Conservation (phyloP, 2,113 vertebrate species). For the Isurus oxyrinchus region DNA sequence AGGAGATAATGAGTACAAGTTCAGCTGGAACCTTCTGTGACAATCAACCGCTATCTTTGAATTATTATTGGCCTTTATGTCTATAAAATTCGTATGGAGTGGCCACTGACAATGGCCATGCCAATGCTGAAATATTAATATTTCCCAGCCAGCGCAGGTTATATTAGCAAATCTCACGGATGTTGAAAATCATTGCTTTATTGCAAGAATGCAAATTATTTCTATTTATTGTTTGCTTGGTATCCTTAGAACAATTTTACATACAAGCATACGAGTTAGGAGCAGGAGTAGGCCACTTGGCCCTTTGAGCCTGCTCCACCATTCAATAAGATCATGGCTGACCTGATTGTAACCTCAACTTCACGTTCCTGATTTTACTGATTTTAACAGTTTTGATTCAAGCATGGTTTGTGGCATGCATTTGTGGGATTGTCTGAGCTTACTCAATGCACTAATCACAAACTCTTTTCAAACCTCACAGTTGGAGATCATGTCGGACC, state of each 20-base stretch:
- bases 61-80: not conserved
- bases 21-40: not conserved
- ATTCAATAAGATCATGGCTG: too few species aligned
- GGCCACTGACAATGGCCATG: not conserved
- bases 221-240: not conserved
- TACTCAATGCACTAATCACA: not conserved
- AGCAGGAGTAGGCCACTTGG: too few species aligned
- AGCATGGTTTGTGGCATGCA: not conserved
- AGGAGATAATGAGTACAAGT: not conserved
- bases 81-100: not conserved
- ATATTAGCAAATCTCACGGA: not conserved
- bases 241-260: not conserved
- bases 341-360: too few species aligned
- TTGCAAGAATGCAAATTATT: not conserved
- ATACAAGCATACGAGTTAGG: too few species aligned
- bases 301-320: too few species aligned
- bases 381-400: not conserved
- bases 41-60: not conserved
- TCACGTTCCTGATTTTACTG: too few species aligned
- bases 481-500: conserved; percentile 94
- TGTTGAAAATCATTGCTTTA: not conserved
- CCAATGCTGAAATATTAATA: not conserved
- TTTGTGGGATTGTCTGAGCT: not conserved
- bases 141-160: not conserved
- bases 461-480: conserved; percentile 57